Conservation (phyloP, 2,888 invertebrate species). For the Ichneumoninae sp. region DNA sequence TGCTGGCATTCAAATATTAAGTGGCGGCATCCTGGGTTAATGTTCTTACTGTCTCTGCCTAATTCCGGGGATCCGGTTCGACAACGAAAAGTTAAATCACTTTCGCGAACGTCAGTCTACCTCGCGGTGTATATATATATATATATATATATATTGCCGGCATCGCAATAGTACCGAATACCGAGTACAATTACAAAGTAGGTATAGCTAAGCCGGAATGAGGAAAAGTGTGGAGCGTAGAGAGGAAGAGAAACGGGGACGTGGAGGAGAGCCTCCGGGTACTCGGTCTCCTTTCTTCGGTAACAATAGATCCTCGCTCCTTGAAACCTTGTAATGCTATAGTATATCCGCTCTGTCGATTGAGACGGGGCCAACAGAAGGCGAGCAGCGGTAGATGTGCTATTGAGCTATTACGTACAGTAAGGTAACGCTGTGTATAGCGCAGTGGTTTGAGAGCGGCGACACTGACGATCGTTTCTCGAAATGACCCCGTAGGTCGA, state of each 20-base stretch:
- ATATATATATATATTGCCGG: background rate
- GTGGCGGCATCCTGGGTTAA: background rate
- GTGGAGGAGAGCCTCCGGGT: slow-evolving; percentile 13
- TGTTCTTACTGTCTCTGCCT: background rate
- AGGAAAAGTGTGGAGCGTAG: slow-evolving; percentile 14
- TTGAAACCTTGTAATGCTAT: slow-evolving; percentile 29
- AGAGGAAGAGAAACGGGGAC: slow-evolving; percentile 36
- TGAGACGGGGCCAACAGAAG: slow-evolving; percentile 29
- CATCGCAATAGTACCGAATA: background rate
- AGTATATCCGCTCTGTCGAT: slow-evolving; percentile 48
- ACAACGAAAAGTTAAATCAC: slow-evolving; percentile 35
- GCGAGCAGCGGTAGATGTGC: background rate
- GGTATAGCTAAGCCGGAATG: background rate
- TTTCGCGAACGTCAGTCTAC: slow-evolving; percentile 2
- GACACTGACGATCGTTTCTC: slow-evolving; percentile 26
- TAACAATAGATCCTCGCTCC: slow-evolving; percentile 41
- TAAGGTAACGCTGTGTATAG: background rate
- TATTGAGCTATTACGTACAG: slow-evolving; percentile 49
- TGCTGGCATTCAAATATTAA: background rate
- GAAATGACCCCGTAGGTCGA: slow-evolving; percentile 20
- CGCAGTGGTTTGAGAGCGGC: background rate
- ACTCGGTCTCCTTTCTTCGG: slow-evolving; percentile 34
- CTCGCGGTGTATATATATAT: background rate
- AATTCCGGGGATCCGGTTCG: background rate
- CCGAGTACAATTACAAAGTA: slow-evolving; percentile 25